These are phyloP conservation scores for Pitangus sulphuratus DNA, from an alignment of 2,797 vertebrate genomes.

Conservation along the genomic window DNA sequence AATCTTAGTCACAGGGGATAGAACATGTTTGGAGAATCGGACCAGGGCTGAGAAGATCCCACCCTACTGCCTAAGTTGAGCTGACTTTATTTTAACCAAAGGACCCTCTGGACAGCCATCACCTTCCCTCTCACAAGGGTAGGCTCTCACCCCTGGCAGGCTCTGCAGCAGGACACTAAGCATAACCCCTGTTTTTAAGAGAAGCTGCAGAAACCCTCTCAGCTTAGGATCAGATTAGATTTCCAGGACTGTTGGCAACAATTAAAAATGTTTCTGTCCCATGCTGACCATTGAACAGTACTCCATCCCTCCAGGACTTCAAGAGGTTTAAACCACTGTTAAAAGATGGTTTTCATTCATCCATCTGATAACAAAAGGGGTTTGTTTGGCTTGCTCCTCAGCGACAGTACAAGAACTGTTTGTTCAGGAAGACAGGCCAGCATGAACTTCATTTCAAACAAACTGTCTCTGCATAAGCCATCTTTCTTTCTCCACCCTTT, in stretches of 20 bases:
- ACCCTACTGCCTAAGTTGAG: neutral
- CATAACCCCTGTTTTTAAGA: neutral
- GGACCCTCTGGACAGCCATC: neutral
- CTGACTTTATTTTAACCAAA: neutral
- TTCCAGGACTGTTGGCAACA: neutral
- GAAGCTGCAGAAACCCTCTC: neutral
- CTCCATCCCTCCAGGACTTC: neutral
- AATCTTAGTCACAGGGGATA: neutral
- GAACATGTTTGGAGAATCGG: neutral
- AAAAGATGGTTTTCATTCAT: constrained; percentile 40
- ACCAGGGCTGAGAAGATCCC: neutral
- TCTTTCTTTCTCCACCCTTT: constrained; percentile 50
- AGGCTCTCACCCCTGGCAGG: neutral
- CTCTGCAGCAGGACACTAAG: neutral
- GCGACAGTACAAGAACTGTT: constrained; percentile 32
- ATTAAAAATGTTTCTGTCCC: neutral
- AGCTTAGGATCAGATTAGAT: neutral
- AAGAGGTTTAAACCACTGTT: neutral
- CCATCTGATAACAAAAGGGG: constrained; percentile 14
- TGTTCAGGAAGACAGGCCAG: constrained; percentile 47
- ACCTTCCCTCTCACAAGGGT: neutral
- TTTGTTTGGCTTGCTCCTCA: constrained; percentile 17
- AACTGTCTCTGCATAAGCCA: neutral
- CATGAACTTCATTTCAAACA: constrained; percentile 44
- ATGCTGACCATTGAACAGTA: neutral